Evolutionary conservation across 30 jellyfish, hydroid and myxozoan species (phyloP), one percentile per base, ranked within the genome.

Genomic region (Catostylus mosaicus): DNA sequence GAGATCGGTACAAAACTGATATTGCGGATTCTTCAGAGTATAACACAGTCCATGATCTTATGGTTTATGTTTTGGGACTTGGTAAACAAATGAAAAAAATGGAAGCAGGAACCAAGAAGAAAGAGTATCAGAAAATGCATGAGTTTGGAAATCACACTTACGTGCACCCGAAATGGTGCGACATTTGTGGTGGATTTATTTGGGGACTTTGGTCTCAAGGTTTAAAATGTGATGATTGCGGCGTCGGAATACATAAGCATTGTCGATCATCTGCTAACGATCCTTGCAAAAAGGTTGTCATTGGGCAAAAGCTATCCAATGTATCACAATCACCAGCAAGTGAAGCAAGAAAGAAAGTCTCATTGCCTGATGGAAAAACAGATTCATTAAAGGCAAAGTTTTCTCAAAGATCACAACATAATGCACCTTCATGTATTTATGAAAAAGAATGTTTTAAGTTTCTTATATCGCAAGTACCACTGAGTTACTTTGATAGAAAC

Each of bases 171-270:
- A 93, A 82, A 75, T 93, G 98, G 98, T 93, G 98, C 78, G 97
- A 87, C 24, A 75, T 65, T 33, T 93, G 98, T 67, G 89, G 96
- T 16, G 88, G 91, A 2, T 93, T 93, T 73, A 63, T 93, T 2
- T 93, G 98, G 98, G 98, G 98, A 12, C 89, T 93, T 4, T 69
- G 94, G 85, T 79, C 88, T 30, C 98, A 93, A 62, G 98, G 98
- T 1, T 45, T 69, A 36, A 93, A 93, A 75, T 93, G 98, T 64
- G 97, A 93, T 63, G 96, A 87, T 70, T 93, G 98, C 83, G 97
- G 96, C 3, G 46, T 93, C 33, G 89, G 84, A 27, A 93, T 87
- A 26, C 98, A 93, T 79, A 86, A 93, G 83, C 86, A 70, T 50
- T 93, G 98, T 83, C 67, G 83, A 72, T 83, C 62, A 2, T 10